Base-by-base conservation (phyloP, 2,113 vertebrate species). In the Speoplatyrhinus poulsoni region DNA sequence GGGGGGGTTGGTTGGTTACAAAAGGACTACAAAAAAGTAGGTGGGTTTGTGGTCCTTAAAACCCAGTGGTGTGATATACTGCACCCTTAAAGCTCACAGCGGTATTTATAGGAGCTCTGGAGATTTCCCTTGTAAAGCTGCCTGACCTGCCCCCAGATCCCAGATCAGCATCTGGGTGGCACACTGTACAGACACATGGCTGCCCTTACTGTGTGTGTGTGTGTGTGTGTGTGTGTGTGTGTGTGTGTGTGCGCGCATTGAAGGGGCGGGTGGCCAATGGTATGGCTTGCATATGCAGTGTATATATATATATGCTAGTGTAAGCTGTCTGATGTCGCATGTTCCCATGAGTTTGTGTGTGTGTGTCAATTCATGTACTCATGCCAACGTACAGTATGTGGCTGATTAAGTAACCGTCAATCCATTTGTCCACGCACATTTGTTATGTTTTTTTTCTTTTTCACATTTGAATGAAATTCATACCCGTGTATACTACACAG, bases 81-180 rank as follows among this genome's bases (percentile, higher is more conserved):
- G 88, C 86, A 80, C 82, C 87, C 90, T 90, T 88, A 87, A 90
- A 91, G 81, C 82, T 82, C 83, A 70, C 83, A 73, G 72, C 78
- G 88, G 87, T 87, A 91, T 95, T 95, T 93, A 95, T 94, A 95
- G 93, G 85, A 84, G 89, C 88, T 87, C 88, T 80, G 92, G 92
- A 93, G 92, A 93, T 94, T 89, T 90, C 93, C 90, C 93, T 92
- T 92, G 90, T 95, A 93, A 96, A 95, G 89, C 94, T 91, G 89
- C 90, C 86, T 92, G 82, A 87, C 87, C 93, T 91, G 88, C 95
- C 94, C 92, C 73, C 72, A 70, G 15, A 79, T 77, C 79, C 73
- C 77, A 82, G 72, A 81, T 86, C 85, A 86, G 90, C 90, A 90
- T 93, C 93, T 94, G 90, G 82, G 88, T 73, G 82, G 87, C 88